A percentile compares a stretch with the other conserved stretches of the same genome.
Conservation (phyloP, 1,140 invertebrate genomes). For the Eupristina koningsbergeri region DNA sequence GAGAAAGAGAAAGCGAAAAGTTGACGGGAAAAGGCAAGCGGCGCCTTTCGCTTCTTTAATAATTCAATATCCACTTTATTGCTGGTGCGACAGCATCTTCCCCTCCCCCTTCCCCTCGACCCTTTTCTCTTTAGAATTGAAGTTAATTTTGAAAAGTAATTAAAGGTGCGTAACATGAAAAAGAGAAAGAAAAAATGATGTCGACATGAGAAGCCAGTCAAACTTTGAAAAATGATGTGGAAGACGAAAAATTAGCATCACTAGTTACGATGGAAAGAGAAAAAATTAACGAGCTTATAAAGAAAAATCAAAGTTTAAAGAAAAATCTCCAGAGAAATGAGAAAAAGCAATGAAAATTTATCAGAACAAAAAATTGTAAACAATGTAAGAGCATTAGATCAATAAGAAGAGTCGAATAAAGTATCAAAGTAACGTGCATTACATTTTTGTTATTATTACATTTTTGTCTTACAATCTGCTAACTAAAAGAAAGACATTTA, state of each 20-base stretch:
- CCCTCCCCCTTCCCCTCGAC: neutral
- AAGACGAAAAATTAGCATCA: conserved; percentile 24
- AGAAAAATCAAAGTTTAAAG: neutral
- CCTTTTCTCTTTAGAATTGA: conserved; percentile 9
- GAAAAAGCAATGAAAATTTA: conserved; percentile 2
- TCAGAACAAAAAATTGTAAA: neutral
- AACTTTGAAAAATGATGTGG: conserved; percentile 34
- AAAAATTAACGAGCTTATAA: conserved; percentile 6
- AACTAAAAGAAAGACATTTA: neutral
- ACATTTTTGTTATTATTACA: neutral
- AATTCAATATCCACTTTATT: conserved; percentile 44
- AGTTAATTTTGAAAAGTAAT: conserved; percentile 44
- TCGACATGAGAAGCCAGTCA: neutral
- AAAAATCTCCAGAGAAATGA: neutral
- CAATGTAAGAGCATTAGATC: no score
- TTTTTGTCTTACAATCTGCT: neutral
- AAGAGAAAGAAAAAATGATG: neutral
- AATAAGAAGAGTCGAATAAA: neutral
- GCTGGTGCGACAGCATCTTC: neutral
- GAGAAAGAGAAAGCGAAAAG: conserved; percentile 15
- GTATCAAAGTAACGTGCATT: neutral
- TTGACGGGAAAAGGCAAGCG: conserved; percentile 6
- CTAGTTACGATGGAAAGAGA: neutral
- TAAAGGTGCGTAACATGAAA: conserved; percentile 3
- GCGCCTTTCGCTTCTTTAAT: conserved; percentile 28